Conservation (phyloP, 2,888 invertebrate species). For the Melieria crassipennis region DNA sequence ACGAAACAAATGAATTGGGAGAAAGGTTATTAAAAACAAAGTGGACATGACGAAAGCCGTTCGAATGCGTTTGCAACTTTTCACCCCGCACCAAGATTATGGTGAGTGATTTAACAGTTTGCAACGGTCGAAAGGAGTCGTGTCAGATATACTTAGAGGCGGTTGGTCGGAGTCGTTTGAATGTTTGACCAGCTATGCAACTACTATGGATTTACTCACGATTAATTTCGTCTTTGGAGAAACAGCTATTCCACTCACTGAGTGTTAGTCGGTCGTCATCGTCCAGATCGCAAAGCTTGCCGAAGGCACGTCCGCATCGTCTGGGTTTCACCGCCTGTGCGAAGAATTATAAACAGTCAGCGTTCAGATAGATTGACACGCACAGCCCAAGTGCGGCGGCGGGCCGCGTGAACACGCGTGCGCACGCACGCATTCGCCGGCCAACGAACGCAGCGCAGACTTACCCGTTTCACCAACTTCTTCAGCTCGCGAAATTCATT, state of each 20-base stretch:
- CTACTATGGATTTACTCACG: conserved; percentile 71
- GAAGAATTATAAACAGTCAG: conserved; percentile 31
- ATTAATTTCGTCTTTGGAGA: conserved; percentile 82
- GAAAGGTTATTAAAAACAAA: too few species aligned
- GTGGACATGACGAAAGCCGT: too few species aligned
- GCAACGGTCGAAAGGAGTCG: too few species aligned
- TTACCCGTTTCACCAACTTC: conserved; percentile 81
- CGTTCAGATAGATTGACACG: conserved; percentile 29
- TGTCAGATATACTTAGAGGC: too few species aligned
- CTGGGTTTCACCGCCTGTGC: conserved; percentile 83
- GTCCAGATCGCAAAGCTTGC: conserved; percentile 87
- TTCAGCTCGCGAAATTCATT: conserved; percentile 85
- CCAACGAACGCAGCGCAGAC: conserved; percentile 36
- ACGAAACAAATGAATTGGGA: too few species aligned
- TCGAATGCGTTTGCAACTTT: too few species aligned
- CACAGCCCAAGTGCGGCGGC: conserved; percentile 21
- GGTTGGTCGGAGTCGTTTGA: too few species aligned
- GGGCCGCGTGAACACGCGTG: too few species aligned
- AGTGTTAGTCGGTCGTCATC: conserved; percentile 81
- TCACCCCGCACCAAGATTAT: too few species aligned
- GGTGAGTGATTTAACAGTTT: too few species aligned
- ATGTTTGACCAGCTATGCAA: too few species aligned
- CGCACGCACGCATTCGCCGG: too few species aligned
- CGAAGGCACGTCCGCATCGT: conserved; percentile 89
- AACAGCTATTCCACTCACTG: conserved; percentile 87